Conservation (phyloP, 2,797 vertebrate species). For the Myotis daubentonii region DNA sequence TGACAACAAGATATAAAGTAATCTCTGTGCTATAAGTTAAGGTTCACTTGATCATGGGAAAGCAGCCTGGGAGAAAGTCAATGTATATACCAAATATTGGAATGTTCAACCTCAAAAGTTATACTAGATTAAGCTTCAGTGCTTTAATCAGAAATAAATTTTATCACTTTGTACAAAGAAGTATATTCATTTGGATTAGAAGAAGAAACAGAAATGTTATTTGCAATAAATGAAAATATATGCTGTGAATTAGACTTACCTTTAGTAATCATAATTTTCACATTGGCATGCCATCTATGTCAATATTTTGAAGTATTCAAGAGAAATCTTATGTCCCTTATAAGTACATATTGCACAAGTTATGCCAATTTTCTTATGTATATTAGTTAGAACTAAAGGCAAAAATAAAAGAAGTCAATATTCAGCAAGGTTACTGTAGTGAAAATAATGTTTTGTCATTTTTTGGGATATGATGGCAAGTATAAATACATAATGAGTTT, state of each 20-base stretch:
- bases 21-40: background rate
- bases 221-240: conserved; percentile 28
- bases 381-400: conserved; percentile 19
- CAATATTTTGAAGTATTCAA: conserved; percentile 26
- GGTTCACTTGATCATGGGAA: background rate
- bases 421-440: conserved; percentile 12
- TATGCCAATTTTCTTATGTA: background rate
- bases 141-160: background rate
- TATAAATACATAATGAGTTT: background rate
- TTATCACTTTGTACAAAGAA: background rate
- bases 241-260: background rate
- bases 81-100: background rate
- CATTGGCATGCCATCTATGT: background rate
- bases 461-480: background rate
- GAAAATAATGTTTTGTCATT: conserved; percentile 10
- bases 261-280: background rate
- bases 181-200: background rate
- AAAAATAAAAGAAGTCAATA: conserved; percentile 19
- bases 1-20: background rate
- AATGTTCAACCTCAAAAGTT: background rate
- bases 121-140: background rate
- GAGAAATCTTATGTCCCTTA: background rate
- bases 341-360: background rate
- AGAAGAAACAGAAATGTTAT: background rate
- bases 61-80: background rate